Evolutionary conservation across 1,140 invertebrate species (phyloP), one percentile per base, ranked within the genome.

Genomic region (Hylyphantes graminicola): DNA sequence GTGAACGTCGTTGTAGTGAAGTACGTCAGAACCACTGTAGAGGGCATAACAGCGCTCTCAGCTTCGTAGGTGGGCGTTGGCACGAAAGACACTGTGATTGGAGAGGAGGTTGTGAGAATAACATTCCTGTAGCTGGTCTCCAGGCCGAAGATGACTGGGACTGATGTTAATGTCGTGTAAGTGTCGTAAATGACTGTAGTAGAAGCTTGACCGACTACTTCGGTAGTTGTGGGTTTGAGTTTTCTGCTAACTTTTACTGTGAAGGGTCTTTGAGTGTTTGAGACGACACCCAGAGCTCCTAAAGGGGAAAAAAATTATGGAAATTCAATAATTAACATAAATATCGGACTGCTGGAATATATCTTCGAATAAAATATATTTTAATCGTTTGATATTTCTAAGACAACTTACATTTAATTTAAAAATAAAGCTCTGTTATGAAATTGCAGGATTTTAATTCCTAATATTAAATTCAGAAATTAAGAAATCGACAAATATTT

Each of bases 1-100:
- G 87, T 88, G 50, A 86, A 87, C 0, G 87, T 88, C 7, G 87
- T 87, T 17, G 87, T 88, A n/a, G 87, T 87, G 68, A 82, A 87
- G 35, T 85, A 85, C 0, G 87, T 88, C 10, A 86, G 53, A 10
- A 87, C 61, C 9, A 86, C 72, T 19, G 81, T 75, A 15, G 80
- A 85, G 7, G 85, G 85, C 19, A 59, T 63, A 2, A 73, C 21
- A 0, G 86, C 48, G 0, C 55, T 17, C 17, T 73, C 76, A 0
- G 83, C 13, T 19, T 80, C 86, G 35, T 51, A 84, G 7, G 68
- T 57, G 61, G 82, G 54, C 15, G 82, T 68, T 48, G 63, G 68
- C 1, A 77, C 77, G 17, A 85, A 78, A 10, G 76, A 68, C 7
- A 76, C 72, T 35, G 80, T 78, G 10, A 85, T 72, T 2, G 85